phyloP scores from a whole-genome alignment of 2,888 invertebrate species.

The Rhopalosiphum nymphaeae region DNA sequence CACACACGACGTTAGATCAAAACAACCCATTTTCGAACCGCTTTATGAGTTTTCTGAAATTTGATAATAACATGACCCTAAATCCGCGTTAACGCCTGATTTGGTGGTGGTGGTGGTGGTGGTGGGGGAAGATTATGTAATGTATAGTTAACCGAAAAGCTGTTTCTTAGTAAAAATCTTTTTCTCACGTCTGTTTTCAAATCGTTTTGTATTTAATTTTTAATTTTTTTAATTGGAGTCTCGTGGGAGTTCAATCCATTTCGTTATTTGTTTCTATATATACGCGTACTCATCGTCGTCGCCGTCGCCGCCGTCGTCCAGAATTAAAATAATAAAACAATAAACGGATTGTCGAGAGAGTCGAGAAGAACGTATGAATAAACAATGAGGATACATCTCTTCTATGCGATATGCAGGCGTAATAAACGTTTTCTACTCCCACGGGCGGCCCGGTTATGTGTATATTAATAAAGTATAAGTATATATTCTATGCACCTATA shows the following conservation, averaged over 20 bases:
- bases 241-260: constrained; percentile 64
- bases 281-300: not conserved
- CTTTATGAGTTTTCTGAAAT: not conserved
- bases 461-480: constrained; percentile 42
- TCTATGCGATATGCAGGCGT: constrained; percentile 60
- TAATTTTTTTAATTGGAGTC: constrained; percentile 62
- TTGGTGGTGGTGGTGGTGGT: not conserved
- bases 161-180: constrained; percentile 3
- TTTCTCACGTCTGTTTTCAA: constrained; percentile 48
- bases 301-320: constrained; percentile 30
- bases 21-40: not conserved
- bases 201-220: constrained; percentile 52
- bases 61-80: not conserved
- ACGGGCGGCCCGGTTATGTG: constrained; percentile 59
- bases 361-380: constrained; percentile 60
- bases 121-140: not conserved
- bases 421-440: constrained; percentile 64
- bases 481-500: constrained; percentile 17
- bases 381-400: constrained; percentile 60
- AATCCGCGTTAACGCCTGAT: not conserved
- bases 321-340: constrained; percentile 65
- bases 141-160: not conserved
- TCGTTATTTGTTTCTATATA: constrained; percentile 59
- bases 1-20: not conserved
- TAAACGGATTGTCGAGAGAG: constrained; percentile 64